Percentiles rank a stretch among this genome's conserved stretches.
Evolutionary conservation across 2,888 invertebrate species (phyloP).

Genomic region (Lymantria dispar): DNA sequence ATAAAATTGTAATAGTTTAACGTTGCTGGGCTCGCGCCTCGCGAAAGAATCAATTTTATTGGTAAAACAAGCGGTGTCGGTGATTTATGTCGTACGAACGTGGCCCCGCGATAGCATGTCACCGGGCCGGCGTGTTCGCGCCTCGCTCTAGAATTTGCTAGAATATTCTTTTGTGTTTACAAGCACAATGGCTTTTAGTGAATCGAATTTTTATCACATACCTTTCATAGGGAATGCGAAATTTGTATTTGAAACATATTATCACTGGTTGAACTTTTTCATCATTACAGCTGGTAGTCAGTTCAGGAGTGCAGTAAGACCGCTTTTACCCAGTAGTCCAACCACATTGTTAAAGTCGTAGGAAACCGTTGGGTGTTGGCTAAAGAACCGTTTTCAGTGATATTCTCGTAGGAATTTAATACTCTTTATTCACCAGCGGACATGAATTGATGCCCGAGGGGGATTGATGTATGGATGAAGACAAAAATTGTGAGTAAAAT

Average conservation of each 20-base stretch:
- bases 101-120: constrained; percentile 71
- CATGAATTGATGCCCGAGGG: no score
- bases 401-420: no score
- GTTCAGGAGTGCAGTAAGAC: no score
- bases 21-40: constrained; percentile 50
- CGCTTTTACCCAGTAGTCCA: no score
- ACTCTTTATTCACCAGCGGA: no score
- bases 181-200: constrained; percentile 45
- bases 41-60: constrained; percentile 78
- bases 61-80: constrained; percentile 72
- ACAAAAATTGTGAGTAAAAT: no score
- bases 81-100: constrained; percentile 75
- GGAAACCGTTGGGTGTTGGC: background rate
- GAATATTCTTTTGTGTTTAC: constrained; percentile 71
- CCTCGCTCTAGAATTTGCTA: constrained; percentile 71
- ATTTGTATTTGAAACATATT: background rate
- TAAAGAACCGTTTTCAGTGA: no score
- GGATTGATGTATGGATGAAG: no score
- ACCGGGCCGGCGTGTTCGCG: constrained; percentile 65
- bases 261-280: background rate
- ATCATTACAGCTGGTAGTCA: background rate
- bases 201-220: constrained; percentile 26
- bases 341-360: no score
- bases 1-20: constrained; percentile 36
- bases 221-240: constrained; percentile 8